Base-by-base conservation (phyloP, 1,140 invertebrate species). In the Piezodorus guildinii region DNA sequence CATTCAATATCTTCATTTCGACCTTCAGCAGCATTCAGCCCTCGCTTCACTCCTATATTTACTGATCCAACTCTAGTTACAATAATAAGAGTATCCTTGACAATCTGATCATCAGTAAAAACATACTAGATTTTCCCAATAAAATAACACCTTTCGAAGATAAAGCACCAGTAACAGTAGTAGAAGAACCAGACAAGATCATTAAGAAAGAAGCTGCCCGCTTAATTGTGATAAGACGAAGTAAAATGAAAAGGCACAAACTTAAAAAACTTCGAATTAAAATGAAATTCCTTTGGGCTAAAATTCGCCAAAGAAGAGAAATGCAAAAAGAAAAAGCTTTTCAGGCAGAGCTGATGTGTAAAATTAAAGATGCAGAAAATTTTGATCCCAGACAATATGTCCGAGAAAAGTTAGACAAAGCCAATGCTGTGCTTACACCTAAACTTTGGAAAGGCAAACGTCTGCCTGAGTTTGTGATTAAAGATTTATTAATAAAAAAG, bases 211-310 rank as follows among this genome's bases (percentile, higher is more conserved):
- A 85, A 70, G 88, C 89, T 0, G 80, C 78, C 1, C 75, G 85
- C 59, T 71, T 92, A 44, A 85, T 92, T 69, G 82, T 85, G 0
- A 91, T 92, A 52, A 80, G 90, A 46, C 77, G 81, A 52, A 81
- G 80, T 44, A 94, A 94, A 76, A 92, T 94, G 85, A 90, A 86
- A 71, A 88, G 85, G 70, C 90, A 93, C 70, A 89, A 92, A 72
- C 76, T 87, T 49, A 85, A 72, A 70, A 94, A 93, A 74, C 73
- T 89, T 27, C 78, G 86, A 62, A 91, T 87, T 71, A 82, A 76
- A 65, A 88, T 90, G 85, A 85, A 83, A 69, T 85, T 81, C 74
- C 77, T 81, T 52, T 85, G 84, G 80, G 80, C 79, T n/a, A 90
- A 87, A 71, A 75, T 81, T 27, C 81, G 81, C 65, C 80, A 85